Evolutionary conservation across 2,113 vertebrate genomes (phyloP), one percentile per base, ranked within the genome.

Genomic region (Nycticorax nycticorax): DNA sequence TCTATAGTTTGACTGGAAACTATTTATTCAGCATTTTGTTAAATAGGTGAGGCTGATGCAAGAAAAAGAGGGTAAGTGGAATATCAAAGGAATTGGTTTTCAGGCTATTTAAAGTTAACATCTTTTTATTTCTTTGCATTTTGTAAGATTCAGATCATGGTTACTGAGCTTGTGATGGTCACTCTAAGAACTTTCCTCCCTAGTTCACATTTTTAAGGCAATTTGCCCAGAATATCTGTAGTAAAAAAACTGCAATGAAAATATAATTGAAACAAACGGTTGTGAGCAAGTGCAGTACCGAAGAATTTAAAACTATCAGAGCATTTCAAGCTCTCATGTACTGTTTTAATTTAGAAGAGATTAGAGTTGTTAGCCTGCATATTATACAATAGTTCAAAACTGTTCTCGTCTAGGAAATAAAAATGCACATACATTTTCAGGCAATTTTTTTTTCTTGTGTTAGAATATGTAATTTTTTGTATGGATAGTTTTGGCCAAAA

Each of bases 301-400:
- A 86, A 71, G 50, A 88, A 89, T 87, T 93, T 91, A 39, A 72
- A 91, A 85, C 89, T 84, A 87, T 41, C 66, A 68, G 57, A 87
- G 62, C 55, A 75, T 91, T 96, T 91, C 75, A 93, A 93, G n/a
- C 11, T 80, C 41, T 90, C 43, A 22, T 69, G 60, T 59, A 73
- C 33, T 78, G 32, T 85, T 93, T 85, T 79, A 91, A 92, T 96
- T 85, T 82, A 89, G 57, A 89, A 91, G 39, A 85, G 15, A 73
- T 95, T 56, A 79, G 50, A 89, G 41, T 60, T 85, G 45, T 86
- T 94, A 73, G 41, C 66, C 69, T 92, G 37, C 77, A 55, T 91
- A 78, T 82, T 93, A 88, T 43, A 55, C 48, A 69, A 27, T 48
- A 48, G 48, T 76, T 95, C 47, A 91, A 76, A 92, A 43, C n/a